Evolutionary conservation across 2,113 vertebrate species (phyloP).

Genomic region (Fulmarus glacialis): DNA sequence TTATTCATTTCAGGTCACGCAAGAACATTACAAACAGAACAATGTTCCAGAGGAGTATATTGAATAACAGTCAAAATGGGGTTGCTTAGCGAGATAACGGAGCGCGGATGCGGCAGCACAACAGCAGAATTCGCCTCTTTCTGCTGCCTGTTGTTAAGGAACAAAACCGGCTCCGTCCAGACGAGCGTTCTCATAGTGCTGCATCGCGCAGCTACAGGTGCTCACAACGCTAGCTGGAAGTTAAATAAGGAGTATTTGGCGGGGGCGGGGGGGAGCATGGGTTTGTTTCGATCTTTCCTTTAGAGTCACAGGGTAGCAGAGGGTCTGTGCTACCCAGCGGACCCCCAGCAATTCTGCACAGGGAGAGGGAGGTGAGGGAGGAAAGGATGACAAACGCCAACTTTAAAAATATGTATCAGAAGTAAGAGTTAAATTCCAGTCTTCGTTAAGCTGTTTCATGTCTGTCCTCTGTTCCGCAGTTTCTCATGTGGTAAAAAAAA

Average conservation of each 20-base stretch:
- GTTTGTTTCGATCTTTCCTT: neutral
- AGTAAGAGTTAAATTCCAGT: neutral
- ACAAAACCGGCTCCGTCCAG: neutral
- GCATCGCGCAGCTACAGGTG: neutral
- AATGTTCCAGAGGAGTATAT: neutral
- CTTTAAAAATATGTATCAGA: neutral
- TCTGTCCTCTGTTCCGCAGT: neutral
- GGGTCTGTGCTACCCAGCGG: neutral
- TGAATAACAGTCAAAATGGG: neutral
- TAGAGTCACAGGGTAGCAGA: neutral
- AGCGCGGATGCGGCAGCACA: rapidly evolving
- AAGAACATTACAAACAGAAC: neutral
- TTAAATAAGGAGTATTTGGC: neutral
- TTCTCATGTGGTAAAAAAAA: neutral
- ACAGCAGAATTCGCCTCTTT: neutral
- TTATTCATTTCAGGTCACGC: neutral
- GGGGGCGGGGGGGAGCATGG: too few species aligned
- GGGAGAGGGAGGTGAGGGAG: neutral
- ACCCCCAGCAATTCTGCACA: neutral
- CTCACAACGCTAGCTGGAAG: neutral
- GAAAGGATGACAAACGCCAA: neutral
- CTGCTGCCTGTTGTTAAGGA: neutral
- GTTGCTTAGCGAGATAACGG: neutral
- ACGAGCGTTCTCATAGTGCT: neutral
- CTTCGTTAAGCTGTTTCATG: neutral